These are phyloP conservation scores for Auanema freiburgensis DNA, from an alignment of 2,888 invertebrate species.

Conservation along the genomic window DNA sequence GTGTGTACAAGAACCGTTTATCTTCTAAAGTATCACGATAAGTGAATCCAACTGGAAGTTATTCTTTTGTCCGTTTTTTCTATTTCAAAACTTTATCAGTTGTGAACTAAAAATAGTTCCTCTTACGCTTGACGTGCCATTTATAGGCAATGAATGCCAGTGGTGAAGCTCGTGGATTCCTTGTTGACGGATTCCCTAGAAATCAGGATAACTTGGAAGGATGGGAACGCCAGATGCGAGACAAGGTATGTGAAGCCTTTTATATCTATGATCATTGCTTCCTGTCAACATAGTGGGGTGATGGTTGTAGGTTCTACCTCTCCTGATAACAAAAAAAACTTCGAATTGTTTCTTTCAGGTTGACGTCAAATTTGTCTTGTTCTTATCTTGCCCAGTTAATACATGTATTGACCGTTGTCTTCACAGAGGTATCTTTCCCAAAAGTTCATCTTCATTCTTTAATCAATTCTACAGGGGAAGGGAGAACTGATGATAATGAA, in stretches of 20 bases:
- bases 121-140: not conserved
- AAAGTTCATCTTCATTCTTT: not conserved
- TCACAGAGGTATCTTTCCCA: slow-evolving; percentile 71
- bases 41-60: not conserved
- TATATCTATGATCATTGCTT: not conserved
- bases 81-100: slow-evolving; percentile 10
- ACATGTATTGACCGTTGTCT: slow-evolving; percentile 84
- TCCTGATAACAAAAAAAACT: not conserved
- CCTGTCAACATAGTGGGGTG: too few relatives aligned
- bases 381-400: slow-evolving; percentile 84
- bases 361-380: slow-evolving; percentile 80
- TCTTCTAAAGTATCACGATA: not conserved
- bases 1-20: too few relatives aligned
- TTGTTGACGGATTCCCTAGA: slow-evolving; percentile 97
- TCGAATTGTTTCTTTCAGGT: slow-evolving; percentile 57
- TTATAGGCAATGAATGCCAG: slow-evolving; percentile 61
- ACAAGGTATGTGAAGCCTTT: slow-evolving; percentile 71
- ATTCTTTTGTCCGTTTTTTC: too few relatives aligned
- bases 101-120: slow-evolving; percentile 5
- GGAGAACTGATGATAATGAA: slow-evolving; percentile 82
- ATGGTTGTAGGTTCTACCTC: too few relatives aligned
- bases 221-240: slow-evolving; percentile 82
- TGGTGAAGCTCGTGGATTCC: slow-evolving; percentile 70
- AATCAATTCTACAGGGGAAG: slow-evolving; percentile 23
- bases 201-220: slow-evolving; percentile 94